Evolutionary conservation across 2,888 invertebrate genomes (phyloP), one percentile per base, ranked within the genome.

Genomic region (Troides aeacus): DNA sequence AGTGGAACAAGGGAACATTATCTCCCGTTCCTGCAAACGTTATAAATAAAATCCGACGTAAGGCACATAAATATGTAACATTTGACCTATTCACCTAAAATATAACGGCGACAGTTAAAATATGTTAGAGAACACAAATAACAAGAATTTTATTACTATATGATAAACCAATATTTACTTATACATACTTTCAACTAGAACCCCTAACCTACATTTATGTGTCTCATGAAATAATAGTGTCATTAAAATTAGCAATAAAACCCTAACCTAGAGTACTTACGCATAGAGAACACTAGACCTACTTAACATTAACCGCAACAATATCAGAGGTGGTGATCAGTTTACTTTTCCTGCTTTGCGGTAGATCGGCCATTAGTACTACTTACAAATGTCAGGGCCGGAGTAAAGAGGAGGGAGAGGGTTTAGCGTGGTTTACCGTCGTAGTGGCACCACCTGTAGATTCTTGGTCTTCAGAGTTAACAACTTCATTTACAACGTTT

Each of bases 1-100:
- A 36, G 18, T 61, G 39, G 53, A 39, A 36, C 53, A 61, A 18
- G 23, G 58, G 58, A 57, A 39, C 21, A 60, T 66, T 50, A 50
- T 18, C 15, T 18, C 18, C 5, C 15, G 18, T 50, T 50, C 15
- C 17, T 50, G 4, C 5, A 15, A 12, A 50, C 18, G 46, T 50
- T 15, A 50, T 18, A 30, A 61, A 61, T 18, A 30, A 61, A 61
- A 36, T 30, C 50, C 15, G 1, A 50, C 50, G 39, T 39, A 50
- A 18, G 50, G 12, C 15, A 15, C 17, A 50, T 50, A 17, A 18
- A 50, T 39, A 39, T 50, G 50, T 50, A 50, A 50, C 50, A 50
- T 50, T 50, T 50, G 50, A 50, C 50, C 50, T 15, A 5, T 50
- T 3, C 4, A 50, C 3, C 15, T 12, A 18, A 50, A 18, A 50